Percentiles rank a stretch among this genome's conserved stretches.
Conservation (phyloP, 1,140 invertebrate species). For the Cherax quadricarinatus region DNA sequence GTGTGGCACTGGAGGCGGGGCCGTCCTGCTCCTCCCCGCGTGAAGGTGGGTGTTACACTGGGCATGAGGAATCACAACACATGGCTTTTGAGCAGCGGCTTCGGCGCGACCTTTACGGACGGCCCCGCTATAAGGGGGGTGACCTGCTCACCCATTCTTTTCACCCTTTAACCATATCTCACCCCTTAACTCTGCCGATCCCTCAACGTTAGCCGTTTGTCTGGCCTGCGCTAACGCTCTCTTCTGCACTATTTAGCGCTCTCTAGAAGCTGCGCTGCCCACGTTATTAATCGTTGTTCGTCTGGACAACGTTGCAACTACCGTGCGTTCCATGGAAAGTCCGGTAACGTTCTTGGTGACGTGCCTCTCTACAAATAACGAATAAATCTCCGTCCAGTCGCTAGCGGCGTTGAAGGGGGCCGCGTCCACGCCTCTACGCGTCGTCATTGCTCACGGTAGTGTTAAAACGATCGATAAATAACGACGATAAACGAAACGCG, state of each 20-base stretch:
- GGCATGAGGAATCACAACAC: slow-evolving; percentile 70
- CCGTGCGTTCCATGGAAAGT: slow-evolving; percentile 45
- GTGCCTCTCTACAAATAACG: not conserved
- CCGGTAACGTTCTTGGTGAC: slow-evolving; percentile 40
- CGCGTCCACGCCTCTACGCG: not conserved
- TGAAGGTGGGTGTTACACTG: slow-evolving; percentile 70
- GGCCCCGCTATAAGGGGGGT: not conserved
- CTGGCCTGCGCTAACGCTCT: not conserved
- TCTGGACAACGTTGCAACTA: slow-evolving; percentile 55
- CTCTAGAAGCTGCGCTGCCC: not conserved
- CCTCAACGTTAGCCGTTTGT: not conserved
- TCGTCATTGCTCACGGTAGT: too few species aligned
- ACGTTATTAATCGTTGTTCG: not conserved
- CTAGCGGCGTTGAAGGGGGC: too few species aligned
- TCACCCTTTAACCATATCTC: not conserved
- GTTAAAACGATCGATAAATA: slow-evolving; percentile 2
- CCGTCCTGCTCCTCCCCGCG: slow-evolving; percentile 48
- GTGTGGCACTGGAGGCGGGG: too few species aligned
- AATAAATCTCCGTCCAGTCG: not conserved
- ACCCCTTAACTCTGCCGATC: not conserved
- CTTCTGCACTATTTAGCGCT: not conserved
- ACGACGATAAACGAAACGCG: slow-evolving; percentile 25
- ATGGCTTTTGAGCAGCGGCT: slow-evolving; percentile 70
- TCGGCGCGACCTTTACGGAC: slow-evolving; percentile 64
- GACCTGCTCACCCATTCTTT: slow-evolving; percentile 22